Base-by-base conservation (phyloP, 92 coral and sea anemone genomes). In the Montipora capitata region DNA sequence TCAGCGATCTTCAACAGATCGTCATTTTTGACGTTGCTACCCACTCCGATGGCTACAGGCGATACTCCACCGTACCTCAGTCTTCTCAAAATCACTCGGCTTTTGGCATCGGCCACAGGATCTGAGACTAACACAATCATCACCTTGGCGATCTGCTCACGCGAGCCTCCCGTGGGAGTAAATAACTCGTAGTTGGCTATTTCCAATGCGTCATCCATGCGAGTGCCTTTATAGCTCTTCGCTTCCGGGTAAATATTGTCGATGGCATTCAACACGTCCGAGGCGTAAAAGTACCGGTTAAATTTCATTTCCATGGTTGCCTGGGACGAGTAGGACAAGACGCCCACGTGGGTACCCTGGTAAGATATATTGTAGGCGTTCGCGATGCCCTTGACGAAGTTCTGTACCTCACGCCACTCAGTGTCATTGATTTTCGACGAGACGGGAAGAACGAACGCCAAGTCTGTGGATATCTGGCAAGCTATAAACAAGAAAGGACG, bases 221-320 rank as follows among this genome's bases (percentile, higher is more conserved):
- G 82, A n/a, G 98, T 87, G 6, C 93, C 95, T 2, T 75, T 72
- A 61, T 93, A 91, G 71, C 98, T 95, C 42, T 79, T 89, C 40
- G 98, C 98, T 44, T 95, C 98, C 3, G 98, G 98, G 90, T 91
- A 95, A 56, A 95, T 90, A 76, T 94, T 95, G 40, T 98, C 98
- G 68, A 98, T 87, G 51, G 92, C 96, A 52, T 83, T 95, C 74
- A 96, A 71, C 68, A 98, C 91, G 86, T 98, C 99, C 66, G 94
- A 88, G 17, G 86, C 94, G 70, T 96, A 96, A 85, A 57, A 98
- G 70, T 93, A 98, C 4, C 98, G 95, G 92, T 96, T 92, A 84
- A 98, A 91, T 82, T 96, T 98, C 78, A 98, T 82, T 82, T 98
- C 99, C 90, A 98, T 79, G 27, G 98, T 95, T 6, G 99, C 98